phyloP scores from a whole-genome alignment of 2,888 invertebrate genomes.

The Drosophila infuscata region DNA sequence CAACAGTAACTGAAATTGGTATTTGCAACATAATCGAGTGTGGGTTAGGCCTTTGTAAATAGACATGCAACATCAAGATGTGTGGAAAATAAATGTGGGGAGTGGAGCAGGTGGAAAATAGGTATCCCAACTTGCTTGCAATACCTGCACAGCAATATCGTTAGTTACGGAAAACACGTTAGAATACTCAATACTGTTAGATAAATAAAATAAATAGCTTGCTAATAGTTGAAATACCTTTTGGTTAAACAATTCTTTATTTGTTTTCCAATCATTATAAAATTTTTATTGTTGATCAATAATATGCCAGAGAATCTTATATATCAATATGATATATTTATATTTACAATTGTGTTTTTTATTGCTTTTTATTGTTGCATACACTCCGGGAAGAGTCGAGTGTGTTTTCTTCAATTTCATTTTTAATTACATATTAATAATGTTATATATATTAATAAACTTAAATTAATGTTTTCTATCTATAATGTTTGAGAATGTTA shows the following conservation, averaged over 20 bases:
- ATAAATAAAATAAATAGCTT: not conserved
- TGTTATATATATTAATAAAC: not conserved
- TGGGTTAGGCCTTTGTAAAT: not conserved
- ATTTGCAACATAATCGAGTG: slow-evolving; percentile 12
- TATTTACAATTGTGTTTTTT: not conserved
- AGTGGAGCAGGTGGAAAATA: not conserved
- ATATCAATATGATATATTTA: no score
- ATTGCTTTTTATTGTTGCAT: not conserved
- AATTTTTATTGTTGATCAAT: not conserved
- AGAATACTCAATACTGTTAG: no score
- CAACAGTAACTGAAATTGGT: slow-evolving; percentile 31
- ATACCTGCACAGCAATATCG: not conserved
- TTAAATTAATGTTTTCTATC: not conserved
- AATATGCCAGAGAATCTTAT: no score
- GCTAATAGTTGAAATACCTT: not conserved
- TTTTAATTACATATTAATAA: not conserved
- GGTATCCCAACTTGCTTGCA: not conserved
- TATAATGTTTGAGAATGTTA: not conserved
- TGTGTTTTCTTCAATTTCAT: not conserved
- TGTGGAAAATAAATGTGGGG: not conserved
- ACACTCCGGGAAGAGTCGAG: not conserved
- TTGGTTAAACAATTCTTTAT: not conserved
- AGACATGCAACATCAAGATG: not conserved
- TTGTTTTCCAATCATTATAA: not conserved
- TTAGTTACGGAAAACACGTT: not conserved